phyloP scores from a whole-genome alignment of 2,888 invertebrate genomes.

The Xanthostigma xanthostigma region DNA sequence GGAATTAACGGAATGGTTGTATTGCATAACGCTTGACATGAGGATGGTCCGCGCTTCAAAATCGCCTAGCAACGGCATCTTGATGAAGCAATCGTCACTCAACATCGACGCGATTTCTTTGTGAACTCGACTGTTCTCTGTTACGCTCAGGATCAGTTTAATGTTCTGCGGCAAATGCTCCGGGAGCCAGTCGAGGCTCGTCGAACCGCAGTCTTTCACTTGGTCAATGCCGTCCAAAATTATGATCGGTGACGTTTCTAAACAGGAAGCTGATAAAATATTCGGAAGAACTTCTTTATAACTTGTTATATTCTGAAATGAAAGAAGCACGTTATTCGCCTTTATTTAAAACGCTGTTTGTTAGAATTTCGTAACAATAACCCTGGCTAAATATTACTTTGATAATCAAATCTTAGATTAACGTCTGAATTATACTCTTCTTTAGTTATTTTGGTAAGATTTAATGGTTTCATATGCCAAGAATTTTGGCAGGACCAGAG shows the following conservation, averaged over 20 bases:
- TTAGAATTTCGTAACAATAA: no score
- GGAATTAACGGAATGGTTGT: constrained; percentile 44
- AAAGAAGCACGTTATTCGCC: constrained; percentile 3
- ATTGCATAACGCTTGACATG: constrained; percentile 38
- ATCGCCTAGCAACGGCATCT: constrained; percentile 35
- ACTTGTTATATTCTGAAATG: constrained; percentile 50
- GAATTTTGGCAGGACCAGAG: no score
- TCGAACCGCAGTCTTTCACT: constrained; percentile 37
- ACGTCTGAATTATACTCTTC: no score
- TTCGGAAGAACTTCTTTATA: constrained; percentile 46
- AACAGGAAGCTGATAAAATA: constrained; percentile 36
- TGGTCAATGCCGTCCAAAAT: constrained; percentile 65
- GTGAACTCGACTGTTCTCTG: constrained; percentile 36
- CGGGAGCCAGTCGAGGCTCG: constrained; percentile 62
- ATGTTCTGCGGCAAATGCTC: constrained; percentile 54
- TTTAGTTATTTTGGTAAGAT: no score
- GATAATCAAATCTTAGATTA: no score
- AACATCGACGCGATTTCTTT: constrained; percentile 24
- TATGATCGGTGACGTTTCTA: constrained; percentile 41
- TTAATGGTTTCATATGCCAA: no score
- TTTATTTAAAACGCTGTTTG: no score
- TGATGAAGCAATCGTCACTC: constrained; percentile 22
- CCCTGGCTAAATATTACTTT: no score
- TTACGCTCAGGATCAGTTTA: constrained; percentile 60
- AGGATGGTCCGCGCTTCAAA: constrained; percentile 35